Conservation (phyloP, 2,888 invertebrate species). For the Gryllus longicercus region DNA sequence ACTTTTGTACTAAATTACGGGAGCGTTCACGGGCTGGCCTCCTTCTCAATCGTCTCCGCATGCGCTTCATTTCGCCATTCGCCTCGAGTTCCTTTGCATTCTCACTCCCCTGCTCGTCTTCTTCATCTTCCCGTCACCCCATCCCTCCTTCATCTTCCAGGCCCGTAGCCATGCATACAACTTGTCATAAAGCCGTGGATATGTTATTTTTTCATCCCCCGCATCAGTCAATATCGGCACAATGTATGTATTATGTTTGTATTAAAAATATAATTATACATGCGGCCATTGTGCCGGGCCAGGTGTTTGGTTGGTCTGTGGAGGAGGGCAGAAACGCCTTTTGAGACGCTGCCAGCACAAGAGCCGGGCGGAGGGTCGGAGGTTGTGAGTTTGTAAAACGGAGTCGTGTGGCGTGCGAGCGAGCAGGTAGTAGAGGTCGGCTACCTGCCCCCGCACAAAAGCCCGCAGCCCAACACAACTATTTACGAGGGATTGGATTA, state of each 20-base stretch:
- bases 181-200: not conserved
- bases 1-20: not conserved
- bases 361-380: not conserved
- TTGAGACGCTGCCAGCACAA: not conserved
- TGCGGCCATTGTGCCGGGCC: not conserved
- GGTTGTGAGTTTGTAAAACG: not conserved
- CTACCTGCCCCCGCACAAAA: not conserved
- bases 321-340: not conserved
- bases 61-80: not conserved
- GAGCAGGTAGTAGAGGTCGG: not conserved
- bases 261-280: slow-evolving; percentile 17
- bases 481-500: slow-evolving; percentile 10
- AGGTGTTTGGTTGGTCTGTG: slow-evolving; percentile 6
- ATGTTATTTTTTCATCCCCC: slow-evolving; percentile 5
- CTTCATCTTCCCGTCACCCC: not conserved
- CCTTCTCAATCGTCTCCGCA: not conserved
- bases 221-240: slow-evolving; percentile 9
- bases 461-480: not conserved
- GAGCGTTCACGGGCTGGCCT: not conserved
- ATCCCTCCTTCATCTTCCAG: not conserved
- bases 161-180: not conserved
- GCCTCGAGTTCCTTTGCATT: not conserved
- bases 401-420: not conserved
- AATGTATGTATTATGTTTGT: slow-evolving; percentile 17
- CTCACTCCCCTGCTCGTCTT: no score